Conservation (phyloP, 2,797 vertebrate species). For the Esox lucius region DNA sequence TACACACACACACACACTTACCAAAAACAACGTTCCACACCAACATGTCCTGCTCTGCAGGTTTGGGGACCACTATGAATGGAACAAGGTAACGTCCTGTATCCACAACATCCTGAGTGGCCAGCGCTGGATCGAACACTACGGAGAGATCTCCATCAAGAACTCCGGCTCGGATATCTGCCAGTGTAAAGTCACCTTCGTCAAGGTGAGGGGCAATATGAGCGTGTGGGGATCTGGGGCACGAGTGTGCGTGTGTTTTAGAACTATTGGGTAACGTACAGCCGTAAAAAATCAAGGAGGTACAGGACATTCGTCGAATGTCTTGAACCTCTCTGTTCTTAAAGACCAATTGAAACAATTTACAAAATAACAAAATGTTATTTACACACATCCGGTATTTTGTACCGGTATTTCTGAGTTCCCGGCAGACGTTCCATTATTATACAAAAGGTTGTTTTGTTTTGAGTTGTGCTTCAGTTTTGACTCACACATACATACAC, state of each 20-base stretch:
- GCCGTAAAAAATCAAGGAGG: too few species aligned
- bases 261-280: neutral
- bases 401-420: too few species aligned
- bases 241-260: neutral
- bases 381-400: too few species aligned
- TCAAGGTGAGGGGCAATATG: constrained; percentile 80
- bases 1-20: neutral
- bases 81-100: constrained; percentile 98
- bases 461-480: too few species aligned
- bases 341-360: too few species aligned
- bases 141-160: constrained; percentile 94
- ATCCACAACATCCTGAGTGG: constrained; percentile 98
- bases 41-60: constrained; percentile 55
- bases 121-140: constrained; percentile 98
- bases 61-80: constrained; percentile 92
- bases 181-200: constrained; percentile 93
- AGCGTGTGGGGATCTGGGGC: neutral
- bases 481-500: too few species aligned
- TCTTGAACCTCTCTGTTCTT: too few species aligned
- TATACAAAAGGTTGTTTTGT: too few species aligned
- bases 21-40: neutral
- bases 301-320: too few species aligned
- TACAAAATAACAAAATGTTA: too few species aligned
- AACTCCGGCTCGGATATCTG: constrained; percentile 85
- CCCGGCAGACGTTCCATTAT: too few species aligned